Base-by-base conservation (phyloP, 2,113 vertebrate species). In the Tretioscincus oriximinensis region DNA sequence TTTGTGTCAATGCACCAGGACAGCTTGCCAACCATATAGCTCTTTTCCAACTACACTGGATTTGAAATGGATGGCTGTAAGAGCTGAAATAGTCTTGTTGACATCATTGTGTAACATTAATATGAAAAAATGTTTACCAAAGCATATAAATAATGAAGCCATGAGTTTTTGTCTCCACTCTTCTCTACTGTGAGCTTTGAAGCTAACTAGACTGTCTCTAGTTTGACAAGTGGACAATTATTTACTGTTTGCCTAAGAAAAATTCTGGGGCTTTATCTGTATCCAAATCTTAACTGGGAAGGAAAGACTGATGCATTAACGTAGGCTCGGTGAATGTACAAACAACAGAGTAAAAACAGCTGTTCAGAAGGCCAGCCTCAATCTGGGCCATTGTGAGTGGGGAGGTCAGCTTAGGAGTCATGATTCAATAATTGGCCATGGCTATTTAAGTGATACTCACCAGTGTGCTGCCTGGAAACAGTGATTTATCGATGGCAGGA, bases 121-220 rank as follows among this genome's bases (percentile, higher is more conserved):
- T 47, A 69, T 1, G 31, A 85, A 86, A 84, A 47, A 76, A 80
- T 86, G 70, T 65, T 86, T 90, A 87, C 54, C 58, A 80, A 81
- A 80, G 65, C 28, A 61, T 7, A 49, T 80, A 84, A 86, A 75
- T 74, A 90, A 81, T 78, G 81, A 83, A 51, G 49, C 58, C 80
- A 47, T 73, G 60, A 0, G 8, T 54, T 64, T 75, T 78, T 81
- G n/a, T 47, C 68, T 88, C 29, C 31, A 22, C 22, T 81, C 66
- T 77, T 31, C 73, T 72, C 84, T 24, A 4, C 29, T 73, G n/a
- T 85, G 84, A 88, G 76, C 49, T 84, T 84, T 29, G 12, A 35
- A 88, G 66, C 16, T 72, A 80, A 58, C 49, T 69, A 73, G n/a
- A 31, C 58, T 41, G 28, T 74, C 70, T 71, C 64, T 61, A 14